Conservation (phyloP, 2,113 vertebrate species). For the Grammomys surdaster region DNA sequence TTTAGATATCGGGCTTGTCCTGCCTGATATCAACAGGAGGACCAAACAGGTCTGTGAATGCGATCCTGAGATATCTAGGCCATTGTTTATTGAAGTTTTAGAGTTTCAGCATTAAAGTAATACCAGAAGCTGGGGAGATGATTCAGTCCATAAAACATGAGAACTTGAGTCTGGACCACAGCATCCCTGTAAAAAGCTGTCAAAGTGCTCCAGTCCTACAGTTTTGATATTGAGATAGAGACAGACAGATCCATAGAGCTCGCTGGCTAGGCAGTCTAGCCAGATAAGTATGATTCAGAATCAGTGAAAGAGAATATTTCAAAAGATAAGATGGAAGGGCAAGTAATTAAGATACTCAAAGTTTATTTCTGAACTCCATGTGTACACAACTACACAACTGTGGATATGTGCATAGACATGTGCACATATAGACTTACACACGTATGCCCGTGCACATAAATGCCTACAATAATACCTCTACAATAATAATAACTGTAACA, state of each 20-base stretch:
- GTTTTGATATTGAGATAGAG: too few species aligned
- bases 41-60: neutral
- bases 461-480: neutral
- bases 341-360: neutral
- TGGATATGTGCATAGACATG: neutral
- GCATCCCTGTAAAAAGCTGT: neutral
- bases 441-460: neutral
- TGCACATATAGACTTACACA: neutral
- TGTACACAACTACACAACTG: neutral
- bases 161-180: neutral
- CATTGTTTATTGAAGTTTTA: neutral
- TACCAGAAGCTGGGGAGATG: neutral
- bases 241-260: too few species aligned
- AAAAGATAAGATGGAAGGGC: neutral
- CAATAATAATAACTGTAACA: neutral
- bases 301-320: neutral
- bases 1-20: neutral
- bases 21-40: neutral
- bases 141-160: neutral
- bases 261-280: too few species aligned
- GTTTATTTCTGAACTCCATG: neutral
- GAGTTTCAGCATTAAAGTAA: neutral
- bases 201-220: too few species aligned
- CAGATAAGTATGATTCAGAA: neutral
- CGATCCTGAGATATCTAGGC: neutral